phyloP scores from a whole-genome alignment of 2,797 vertebrate genomes.

The Onychomys torridus region DNA sequence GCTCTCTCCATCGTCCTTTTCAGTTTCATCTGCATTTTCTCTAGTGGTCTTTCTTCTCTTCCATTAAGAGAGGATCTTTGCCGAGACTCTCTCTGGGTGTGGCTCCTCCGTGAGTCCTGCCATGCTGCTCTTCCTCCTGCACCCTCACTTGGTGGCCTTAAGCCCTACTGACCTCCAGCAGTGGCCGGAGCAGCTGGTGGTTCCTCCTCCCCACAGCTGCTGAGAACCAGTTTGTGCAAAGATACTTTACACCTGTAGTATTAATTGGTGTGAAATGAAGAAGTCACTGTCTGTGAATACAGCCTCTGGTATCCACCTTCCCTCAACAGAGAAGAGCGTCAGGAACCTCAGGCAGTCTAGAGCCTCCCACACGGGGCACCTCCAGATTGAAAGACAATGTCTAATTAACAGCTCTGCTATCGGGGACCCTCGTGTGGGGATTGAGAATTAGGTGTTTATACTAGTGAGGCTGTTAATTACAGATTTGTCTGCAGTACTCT shows the following conservation, averaged over 20 bases:
- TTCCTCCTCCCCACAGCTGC: background rate
- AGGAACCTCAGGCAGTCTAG: background rate
- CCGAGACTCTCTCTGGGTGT: background rate
- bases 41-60: background rate
- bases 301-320: background rate
- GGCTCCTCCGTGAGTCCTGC: background rate
- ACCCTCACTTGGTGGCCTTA: background rate
- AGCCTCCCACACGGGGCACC: background rate
- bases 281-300: background rate
- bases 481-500: background rate
- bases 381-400: background rate
- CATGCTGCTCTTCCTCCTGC: background rate
- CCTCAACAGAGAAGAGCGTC: background rate
- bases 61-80: background rate
- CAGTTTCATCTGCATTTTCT: accelerated
- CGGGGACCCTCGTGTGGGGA: background rate
- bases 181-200: accelerated
- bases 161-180: background rate
- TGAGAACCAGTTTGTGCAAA: background rate
- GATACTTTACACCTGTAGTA: background rate
- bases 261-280: background rate
- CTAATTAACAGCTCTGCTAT: background rate
- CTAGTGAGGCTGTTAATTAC: background rate
- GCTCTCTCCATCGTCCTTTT: background rate
- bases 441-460: background rate